A percentile compares a stretch with the other conserved stretches of the same genome.
phyloP scores from a whole-genome alignment of 2,113 vertebrate genomes.

The Albula glossodonta region DNA sequence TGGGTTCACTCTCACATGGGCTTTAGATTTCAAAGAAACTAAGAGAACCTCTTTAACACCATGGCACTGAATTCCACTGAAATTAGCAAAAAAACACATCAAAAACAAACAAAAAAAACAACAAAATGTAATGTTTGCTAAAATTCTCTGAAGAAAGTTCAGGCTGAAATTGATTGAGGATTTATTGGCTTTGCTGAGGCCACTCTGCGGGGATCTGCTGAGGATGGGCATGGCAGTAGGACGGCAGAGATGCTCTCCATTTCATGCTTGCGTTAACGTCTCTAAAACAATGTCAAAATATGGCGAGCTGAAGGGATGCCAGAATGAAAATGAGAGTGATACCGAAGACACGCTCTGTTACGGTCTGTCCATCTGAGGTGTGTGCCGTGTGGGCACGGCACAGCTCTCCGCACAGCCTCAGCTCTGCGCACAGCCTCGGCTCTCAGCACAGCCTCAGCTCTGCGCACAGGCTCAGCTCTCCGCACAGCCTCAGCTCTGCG shows the following conservation, averaged over 20 bases:
- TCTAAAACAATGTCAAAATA: conserved; percentile 15
- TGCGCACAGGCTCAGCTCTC: neutral
- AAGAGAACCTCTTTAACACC: neutral
- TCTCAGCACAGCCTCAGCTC: neutral
- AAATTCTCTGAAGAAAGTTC: neutral
- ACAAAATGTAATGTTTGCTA: neutral
- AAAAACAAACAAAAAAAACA: neutral
- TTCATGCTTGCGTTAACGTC: conserved; percentile 7
- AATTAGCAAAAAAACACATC: neutral
- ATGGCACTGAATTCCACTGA: neutral
- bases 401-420: neutral
- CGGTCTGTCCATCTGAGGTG: neutral
- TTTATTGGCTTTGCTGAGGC: neutral
- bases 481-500: neutral
- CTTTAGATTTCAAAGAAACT: neutral
- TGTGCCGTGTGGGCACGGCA: neutral
- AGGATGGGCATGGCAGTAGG: conserved; percentile 19
- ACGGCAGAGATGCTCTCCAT: neutral
- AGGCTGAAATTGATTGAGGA: neutral
- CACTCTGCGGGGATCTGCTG: neutral
- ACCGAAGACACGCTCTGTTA: neutral
- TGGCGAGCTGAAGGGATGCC: conserved; percentile 11
- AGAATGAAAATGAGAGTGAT: conserved; percentile 6
- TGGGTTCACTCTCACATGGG: neutral
- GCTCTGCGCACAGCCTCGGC: neutral